Evolutionary conservation across 2,113 vertebrate species (phyloP).

Genomic region (Pavo muticus): DNA sequence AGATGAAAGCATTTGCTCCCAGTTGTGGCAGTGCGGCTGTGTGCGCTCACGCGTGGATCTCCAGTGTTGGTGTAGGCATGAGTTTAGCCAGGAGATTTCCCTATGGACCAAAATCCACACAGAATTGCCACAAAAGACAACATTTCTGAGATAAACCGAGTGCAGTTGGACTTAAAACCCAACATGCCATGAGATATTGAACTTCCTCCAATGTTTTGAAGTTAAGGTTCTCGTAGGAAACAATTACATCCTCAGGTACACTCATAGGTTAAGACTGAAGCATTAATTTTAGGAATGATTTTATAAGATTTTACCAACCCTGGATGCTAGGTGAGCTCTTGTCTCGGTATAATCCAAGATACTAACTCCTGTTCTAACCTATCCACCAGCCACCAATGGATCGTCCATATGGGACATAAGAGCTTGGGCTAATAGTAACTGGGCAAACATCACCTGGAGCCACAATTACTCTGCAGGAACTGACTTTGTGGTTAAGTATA

Average conservation of each 20-base stretch:
- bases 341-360: neutral
- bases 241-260: fast-evolving
- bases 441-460: conserved; percentile 98
- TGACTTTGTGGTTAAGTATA: conserved; percentile 98
- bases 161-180: neutral
- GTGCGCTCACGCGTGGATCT: neutral
- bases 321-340: neutral
- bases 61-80: fast-evolving
- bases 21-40: neutral
- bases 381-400: conserved; percentile 84
- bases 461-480: conserved; percentile 94
- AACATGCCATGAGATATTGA: neutral
- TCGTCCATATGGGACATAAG: conserved; percentile 95
- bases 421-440: conserved; percentile 96
- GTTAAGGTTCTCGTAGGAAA: neutral
- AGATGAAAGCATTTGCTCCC: neutral
- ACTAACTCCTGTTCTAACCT: conserved; percentile 87
- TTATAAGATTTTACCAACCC: neutral
- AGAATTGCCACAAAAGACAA: neutral
- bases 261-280: neutral
- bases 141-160: neutral
- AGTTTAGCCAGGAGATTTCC: neutral
- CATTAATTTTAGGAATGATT: neutral
- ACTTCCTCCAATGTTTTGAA: neutral
- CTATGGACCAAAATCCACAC: neutral